These are phyloP conservation scores for Luperina testacea DNA, from an alignment of 2,888 invertebrate species.

Conservation along the genomic window DNA sequence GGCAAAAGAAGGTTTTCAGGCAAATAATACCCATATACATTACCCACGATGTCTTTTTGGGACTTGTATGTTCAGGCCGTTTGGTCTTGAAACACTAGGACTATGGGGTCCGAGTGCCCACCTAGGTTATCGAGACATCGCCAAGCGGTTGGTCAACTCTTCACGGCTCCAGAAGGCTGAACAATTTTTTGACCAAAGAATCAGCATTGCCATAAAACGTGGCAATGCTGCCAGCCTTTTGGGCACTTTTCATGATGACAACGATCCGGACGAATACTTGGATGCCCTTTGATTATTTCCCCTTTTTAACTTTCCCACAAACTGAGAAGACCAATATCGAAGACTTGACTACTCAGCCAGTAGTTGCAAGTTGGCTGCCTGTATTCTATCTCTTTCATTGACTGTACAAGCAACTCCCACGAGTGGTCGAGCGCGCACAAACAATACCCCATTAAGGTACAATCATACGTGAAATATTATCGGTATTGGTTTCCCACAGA, in stretches of 20 bases:
- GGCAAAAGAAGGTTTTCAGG: background rate
- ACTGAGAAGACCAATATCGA: background rate
- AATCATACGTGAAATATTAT: slow-evolving; percentile 65
- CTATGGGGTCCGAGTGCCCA: too few relatives aligned
- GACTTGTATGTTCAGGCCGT: background rate
- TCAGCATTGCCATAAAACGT: background rate
- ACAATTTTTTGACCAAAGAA: background rate
- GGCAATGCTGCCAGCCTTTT: background rate
- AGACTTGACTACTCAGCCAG: background rate
- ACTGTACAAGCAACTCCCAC: slow-evolving; percentile 49
- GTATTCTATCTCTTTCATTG: background rate
- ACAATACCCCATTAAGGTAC: slow-evolving; percentile 60
- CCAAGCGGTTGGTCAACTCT: background rate
- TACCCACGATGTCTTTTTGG: background rate
- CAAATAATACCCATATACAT: background rate
- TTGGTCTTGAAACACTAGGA: too few relatives aligned
- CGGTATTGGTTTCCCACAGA: slow-evolving; percentile 72
- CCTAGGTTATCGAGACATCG: background rate
- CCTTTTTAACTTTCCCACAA: background rate
- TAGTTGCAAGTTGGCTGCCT: background rate
- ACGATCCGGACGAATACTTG: background rate
- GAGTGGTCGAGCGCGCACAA: slow-evolving; percentile 37
- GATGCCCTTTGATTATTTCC: background rate
- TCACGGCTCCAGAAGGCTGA: background rate
- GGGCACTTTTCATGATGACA: background rate